These are phyloP conservation scores for Enteromius afrohamiltoni DNA, from an alignment of 2,797 vertebrate genomes.

Conservation along the genomic window DNA sequence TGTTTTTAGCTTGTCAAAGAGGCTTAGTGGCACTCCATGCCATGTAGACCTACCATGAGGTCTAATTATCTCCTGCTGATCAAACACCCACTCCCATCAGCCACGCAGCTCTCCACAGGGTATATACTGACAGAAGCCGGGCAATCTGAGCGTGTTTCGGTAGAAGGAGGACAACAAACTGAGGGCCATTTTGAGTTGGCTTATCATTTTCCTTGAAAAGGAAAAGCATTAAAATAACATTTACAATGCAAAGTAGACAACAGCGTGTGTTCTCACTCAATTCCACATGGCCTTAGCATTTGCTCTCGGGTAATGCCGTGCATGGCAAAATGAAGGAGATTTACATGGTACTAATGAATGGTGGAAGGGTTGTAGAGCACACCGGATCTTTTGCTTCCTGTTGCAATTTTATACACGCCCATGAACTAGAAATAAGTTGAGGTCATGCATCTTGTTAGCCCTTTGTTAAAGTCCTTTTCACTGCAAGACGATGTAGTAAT, in stretches of 20 bases:
- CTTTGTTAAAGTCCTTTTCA: slow-evolving; percentile 4
- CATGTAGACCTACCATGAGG: slow-evolving; percentile 48
- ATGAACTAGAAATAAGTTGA: not conserved
- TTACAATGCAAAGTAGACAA: slow-evolving; percentile 36
- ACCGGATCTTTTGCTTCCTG: not conserved
- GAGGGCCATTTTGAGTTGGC: not conserved
- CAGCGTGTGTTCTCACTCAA: not conserved
- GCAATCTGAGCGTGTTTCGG: not conserved
- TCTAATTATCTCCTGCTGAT: slow-evolving; percentile 57
- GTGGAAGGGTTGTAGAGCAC: not conserved
- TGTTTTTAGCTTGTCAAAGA: slow-evolving; percentile 27
- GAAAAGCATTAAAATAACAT: slow-evolving; percentile 4
- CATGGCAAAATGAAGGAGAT: not conserved
- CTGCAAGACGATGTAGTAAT: not conserved
- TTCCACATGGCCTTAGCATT: not conserved
- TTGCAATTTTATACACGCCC: slow-evolving; percentile 8
- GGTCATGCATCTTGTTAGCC: not conserved
- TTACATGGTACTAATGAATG: not conserved
- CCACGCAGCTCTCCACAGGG: slow-evolving; percentile 5
- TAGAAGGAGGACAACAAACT: slow-evolving; percentile 1
- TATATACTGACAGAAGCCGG: not conserved
- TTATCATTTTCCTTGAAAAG: slow-evolving; percentile 10
- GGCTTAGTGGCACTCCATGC: slow-evolving; percentile 20
- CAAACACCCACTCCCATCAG: slow-evolving; percentile 43
- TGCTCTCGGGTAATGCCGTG: not conserved